Base-by-base conservation (phyloP, 1,140 invertebrate species). In the Conus ventricosus region DNA sequence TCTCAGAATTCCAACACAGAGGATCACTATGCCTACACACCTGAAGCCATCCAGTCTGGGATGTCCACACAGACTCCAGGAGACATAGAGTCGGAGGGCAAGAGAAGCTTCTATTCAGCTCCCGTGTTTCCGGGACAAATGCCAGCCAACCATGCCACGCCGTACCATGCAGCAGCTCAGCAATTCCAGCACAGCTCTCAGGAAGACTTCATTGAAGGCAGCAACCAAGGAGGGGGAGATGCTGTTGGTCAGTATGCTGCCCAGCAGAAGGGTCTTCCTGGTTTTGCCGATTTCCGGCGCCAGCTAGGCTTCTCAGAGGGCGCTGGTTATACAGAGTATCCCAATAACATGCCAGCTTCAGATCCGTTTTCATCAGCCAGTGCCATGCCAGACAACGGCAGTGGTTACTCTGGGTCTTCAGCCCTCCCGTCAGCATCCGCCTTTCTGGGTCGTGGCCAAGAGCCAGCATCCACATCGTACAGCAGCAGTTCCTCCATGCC, bases 101-200 rank as follows among this genome's bases (percentile, higher is more conserved):
- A 39, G n/a, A 27, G 71, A 11, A 85, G 53, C n/a, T 87, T 78
- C 71, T 87, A 75, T 75, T 87, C 85, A n/a, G 63, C 85, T 2
- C 85, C 85, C 8, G 85, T 87, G 13, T 87, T 87, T 57, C 85
- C 85, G 5, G 85, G 85, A 55, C 85, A 87, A 75, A 87, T 87
- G 71, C 15, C 53, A 3, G 51, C 23, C n/a, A 54, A 80, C 75
- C 85, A 87, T 20, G 85, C 85, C 39, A 87, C 85, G 53, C 85
- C 85, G 1, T 87, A 87, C 53, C 85, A 87, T 15, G 85, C 85
- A 13, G 85, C 85, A 15, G 85, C 85, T n/a, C 85, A 87, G 23
- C 75, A 76, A 55, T 87, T 78, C 54, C 84, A 85, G 51, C 25
- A 57, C 8, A 85, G 39, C 27, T 84, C 57, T 25, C 51, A 78